These are phyloP conservation scores for Poecile montanus DNA, from an alignment of 2,797 vertebrate genomes.

Conservation along the genomic window DNA sequence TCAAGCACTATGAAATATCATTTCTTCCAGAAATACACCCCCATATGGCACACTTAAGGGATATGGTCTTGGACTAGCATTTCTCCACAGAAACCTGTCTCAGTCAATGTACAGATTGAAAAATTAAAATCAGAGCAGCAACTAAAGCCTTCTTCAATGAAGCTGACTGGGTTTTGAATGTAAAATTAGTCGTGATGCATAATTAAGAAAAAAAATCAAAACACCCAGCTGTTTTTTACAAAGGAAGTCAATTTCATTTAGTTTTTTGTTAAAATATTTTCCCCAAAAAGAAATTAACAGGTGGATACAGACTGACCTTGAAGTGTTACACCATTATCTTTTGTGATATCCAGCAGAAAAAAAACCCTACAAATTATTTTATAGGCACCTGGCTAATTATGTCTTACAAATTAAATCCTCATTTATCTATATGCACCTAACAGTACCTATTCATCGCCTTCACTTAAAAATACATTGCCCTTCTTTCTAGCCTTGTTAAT, in stretches of 20 bases:
- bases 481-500: slow-evolving; percentile 79
- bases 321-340: slow-evolving; percentile 44
- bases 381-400: slow-evolving; percentile 71
- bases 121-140: background rate
- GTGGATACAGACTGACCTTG: slow-evolving; percentile 62
- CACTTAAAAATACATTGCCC: slow-evolving; percentile 79
- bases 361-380: slow-evolving; percentile 9
- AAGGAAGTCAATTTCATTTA: slow-evolving; percentile 10
- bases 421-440: slow-evolving; percentile 75
- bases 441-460: slow-evolving; percentile 70
- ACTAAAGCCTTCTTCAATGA: background rate
- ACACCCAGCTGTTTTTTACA: background rate
- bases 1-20: background rate
- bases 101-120: background rate
- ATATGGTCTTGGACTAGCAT: background rate
- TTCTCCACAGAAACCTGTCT: background rate
- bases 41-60: background rate
- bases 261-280: slow-evolving; percentile 47
- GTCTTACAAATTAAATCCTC: slow-evolving; percentile 72
- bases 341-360: slow-evolving; percentile 43
- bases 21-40: background rate
- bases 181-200: background rate
- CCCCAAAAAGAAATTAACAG: slow-evolving; percentile 22
- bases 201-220: background rate
- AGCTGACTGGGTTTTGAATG: background rate